These are phyloP conservation scores for Ganaspis brasiliensis DNA, from an alignment of 2,888 invertebrate species.

Conservation along the genomic window DNA sequence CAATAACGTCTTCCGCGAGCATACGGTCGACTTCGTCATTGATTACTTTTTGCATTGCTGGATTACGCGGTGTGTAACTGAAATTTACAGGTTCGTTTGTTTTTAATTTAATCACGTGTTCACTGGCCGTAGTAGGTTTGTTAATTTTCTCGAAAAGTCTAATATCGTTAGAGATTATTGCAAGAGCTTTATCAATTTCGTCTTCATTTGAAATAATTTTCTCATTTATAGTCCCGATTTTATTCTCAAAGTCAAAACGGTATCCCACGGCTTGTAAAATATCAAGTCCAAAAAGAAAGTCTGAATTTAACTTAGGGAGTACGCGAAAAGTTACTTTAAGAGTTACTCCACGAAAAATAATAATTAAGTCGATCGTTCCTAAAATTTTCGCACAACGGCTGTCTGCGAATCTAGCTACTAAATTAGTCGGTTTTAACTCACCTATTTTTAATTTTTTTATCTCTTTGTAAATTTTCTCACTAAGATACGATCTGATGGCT, in stretches of 20 bases:
- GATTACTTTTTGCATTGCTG: slow-evolving; percentile 19
- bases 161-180: not conserved
- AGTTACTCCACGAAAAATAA: not conserved
- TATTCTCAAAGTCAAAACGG: not conserved
- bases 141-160: not conserved
- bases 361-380: not conserved
- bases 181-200: not conserved
- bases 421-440: not conserved
- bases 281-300: not conserved
- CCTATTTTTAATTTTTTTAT: not conserved
- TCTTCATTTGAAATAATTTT: not conserved
- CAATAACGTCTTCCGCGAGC: slow-evolving; percentile 24
- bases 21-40: slow-evolving; percentile 28
- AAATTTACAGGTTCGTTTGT: not conserved
- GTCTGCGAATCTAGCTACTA: not conserved
- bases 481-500: not conserved
- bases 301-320: not conserved
- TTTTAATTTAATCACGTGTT: slow-evolving; percentile 13
- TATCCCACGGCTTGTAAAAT: not conserved
- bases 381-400: not conserved
- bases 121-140: not conserved
- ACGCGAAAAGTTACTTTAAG: not conserved
- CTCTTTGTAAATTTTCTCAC: not conserved
- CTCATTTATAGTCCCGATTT: not conserved
- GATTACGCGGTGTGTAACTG: slow-evolving; percentile 1